A percentile compares a stretch with the other conserved stretches of the same genome.
Conservation (phyloP, 2,797 vertebrate species). For the Acanthurus leucopareius region DNA sequence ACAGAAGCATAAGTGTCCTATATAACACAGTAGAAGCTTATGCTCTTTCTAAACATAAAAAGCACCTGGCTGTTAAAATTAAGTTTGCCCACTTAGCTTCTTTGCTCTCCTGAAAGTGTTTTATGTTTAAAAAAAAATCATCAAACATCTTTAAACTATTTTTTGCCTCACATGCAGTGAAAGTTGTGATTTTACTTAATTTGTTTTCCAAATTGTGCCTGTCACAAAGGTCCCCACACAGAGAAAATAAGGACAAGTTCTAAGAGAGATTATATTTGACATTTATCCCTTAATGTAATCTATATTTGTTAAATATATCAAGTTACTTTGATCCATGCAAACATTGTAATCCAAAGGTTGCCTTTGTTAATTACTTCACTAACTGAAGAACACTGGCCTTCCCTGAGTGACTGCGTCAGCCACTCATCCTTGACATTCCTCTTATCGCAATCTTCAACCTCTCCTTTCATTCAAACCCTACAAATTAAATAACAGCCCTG, state of each 20-base stretch:
- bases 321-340: slow-evolving; percentile 1
- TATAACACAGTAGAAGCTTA: neutral
- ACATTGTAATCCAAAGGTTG: neutral
- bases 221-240: neutral
- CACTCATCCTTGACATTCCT: slow-evolving; percentile 1
- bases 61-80: neutral
- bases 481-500: slow-evolving; percentile 15
- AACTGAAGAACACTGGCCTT: neutral
- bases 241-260: neutral
- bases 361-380: neutral
- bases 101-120: neutral
- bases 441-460: slow-evolving; percentile 5
- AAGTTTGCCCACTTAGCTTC: neutral
- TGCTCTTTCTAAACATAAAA: neutral
- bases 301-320: neutral
- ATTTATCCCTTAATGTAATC: slow-evolving; percentile 1
- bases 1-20: neutral
- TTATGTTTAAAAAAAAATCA: neutral
- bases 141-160: neutral
- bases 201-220: neutral
- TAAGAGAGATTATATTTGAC: neutral
- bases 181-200: too few species aligned
- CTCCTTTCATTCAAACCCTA: slow-evolving; percentile 1
- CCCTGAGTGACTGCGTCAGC: neutral
- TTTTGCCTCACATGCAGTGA: neutral